phyloP scores from a whole-genome alignment of 2,113 vertebrate genomes.

The Anser cygnoides region DNA sequence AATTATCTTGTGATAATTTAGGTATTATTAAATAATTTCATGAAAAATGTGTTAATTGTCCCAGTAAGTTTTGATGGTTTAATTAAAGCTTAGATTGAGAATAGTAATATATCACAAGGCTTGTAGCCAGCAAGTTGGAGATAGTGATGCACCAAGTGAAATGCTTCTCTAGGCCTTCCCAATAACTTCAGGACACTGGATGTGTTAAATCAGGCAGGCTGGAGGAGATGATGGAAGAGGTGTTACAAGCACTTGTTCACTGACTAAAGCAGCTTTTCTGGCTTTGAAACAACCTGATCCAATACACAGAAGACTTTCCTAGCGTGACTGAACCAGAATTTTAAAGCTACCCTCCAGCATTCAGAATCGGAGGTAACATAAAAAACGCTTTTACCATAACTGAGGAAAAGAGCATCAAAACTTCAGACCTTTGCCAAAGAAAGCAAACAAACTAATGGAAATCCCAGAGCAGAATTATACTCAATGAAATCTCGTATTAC shows the following conservation, averaged over 20 bases:
- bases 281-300: constrained; percentile 29
- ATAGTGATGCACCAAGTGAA: background rate
- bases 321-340: constrained; percentile 2
- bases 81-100: background rate
- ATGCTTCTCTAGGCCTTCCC: background rate
- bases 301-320: constrained; percentile 28
- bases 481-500: constrained; percentile 8
- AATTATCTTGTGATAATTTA: background rate
- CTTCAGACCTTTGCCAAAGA: constrained; percentile 37
- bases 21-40: background rate
- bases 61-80: background rate
- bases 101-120: background rate
- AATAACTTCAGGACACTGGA: background rate
- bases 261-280: constrained; percentile 26
- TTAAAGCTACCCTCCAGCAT: constrained; percentile 42
- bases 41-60: background rate
- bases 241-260: background rate
- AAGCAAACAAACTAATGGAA: constrained; percentile 23
- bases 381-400: constrained; percentile 29
- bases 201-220: background rate
- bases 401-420: constrained; percentile 20
- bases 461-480: constrained; percentile 9
- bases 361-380: constrained; percentile 41
- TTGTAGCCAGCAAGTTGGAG: background rate
- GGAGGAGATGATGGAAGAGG: constrained; percentile 5